Base-by-base conservation (phyloP, 2,797 vertebrate species). In the Lerista edwardsae region DNA sequence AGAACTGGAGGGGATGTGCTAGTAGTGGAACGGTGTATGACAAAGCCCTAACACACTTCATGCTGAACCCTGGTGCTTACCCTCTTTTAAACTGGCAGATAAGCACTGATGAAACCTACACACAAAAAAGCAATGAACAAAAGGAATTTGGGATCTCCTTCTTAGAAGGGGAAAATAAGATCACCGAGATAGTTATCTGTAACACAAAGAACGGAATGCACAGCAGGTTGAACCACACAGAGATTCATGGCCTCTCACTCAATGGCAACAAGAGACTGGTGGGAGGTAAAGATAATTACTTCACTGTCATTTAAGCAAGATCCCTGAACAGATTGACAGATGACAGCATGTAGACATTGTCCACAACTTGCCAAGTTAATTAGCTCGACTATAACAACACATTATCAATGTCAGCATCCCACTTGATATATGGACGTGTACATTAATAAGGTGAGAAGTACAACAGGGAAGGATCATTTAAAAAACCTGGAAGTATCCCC, bases 301-400 rank as follows among this genome's bases (percentile, higher is more conserved):
- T 64, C 17, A 29, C 64, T 86, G 82, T 4, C 19, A 0, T 79
- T 84, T 79, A 59, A 89, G 79, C 57, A 84, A 79, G 68, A 57
- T 5, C 9, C 14, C 14, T 27, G 67, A 80, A 57, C 4, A 79
- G 76, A 75, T 71, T 85, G 84, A 89, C 67, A 83, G 73, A 29
- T 0, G 0, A 62, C 85, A 75, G 86, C 67, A n/a, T 17, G 29
- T 76, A 91, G 85, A 69, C 2, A 69, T 0, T 62, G 1, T 10
- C 21, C 29, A 27, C 73, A 87, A 67, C 75, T 25, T 91, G 67
- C 61, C 74, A 87, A n/a, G 27, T 77, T 80, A 41, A 14, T 67
- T 83, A 69, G 75, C 91, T 84, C 85, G 59, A 72, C 82, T 82
- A 11, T 67, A 89, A 76, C 5, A 83, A 69, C 59, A 55, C n/a